Base-by-base conservation (phyloP, 2,888 invertebrate genomes). In the Cephalotes varians region DNA sequence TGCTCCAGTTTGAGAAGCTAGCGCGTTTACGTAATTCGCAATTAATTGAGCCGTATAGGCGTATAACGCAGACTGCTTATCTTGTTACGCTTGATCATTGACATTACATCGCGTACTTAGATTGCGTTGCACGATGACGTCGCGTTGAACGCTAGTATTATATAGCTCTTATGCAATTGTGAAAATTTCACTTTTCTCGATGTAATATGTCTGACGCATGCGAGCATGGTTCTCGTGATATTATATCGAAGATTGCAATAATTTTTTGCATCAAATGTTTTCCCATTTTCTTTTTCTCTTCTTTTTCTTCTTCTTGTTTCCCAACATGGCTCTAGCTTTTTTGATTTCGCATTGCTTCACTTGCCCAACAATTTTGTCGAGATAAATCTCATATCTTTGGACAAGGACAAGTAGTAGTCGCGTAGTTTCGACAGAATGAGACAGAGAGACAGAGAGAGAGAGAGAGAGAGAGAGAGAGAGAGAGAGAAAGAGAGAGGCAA, bases 131-230 rank as follows among this genome's bases (percentile, higher is more conserved):
- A 79, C 69, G 77, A 71, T 69, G 77, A 79, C 71, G 77, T 44
- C 25, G 60, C 71, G 85, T 87, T 86, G 86, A 88, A 91, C 89
- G 91, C 91, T 90, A 83, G 83, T 88, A 87, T 90, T 90, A 91
- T 86, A 85, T 85, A 80, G 85, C 81, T 84, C 71, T 92, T 92
- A 90, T 64, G 90, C 86, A 90, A 90, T 87, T 82, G 90, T 49
- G 90, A 86, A 91, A 92, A 91, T 92, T 92, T 92, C 92, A 91
- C 92, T 92, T 92, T 92, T 88, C 89, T 82, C 89, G 79, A 85
- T 89, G 89, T 74, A 88, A 90, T 87, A 69, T 60, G 72, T 49
- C 51, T 15, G 28, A n/a, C 49, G 54, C 28, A 60, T 51, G 34
- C 44, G 65, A 60, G 60, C 31, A 44, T 28, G 44, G 18, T 51